phyloP scores from a whole-genome alignment of 2,797 vertebrate genomes.

The Telmatherina bonti region DNA sequence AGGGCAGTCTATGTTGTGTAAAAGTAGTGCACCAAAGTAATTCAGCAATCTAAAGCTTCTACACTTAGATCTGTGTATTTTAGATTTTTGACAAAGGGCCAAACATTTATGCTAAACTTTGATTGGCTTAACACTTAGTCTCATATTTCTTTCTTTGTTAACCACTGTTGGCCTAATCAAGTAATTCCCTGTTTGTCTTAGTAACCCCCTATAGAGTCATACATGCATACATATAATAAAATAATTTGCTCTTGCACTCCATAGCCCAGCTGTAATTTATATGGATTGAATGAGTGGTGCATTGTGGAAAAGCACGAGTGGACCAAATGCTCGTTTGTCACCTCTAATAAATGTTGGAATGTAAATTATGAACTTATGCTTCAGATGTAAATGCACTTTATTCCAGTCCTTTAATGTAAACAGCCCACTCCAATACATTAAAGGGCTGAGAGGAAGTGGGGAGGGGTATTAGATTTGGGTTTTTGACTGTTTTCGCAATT shows the following conservation, averaged over 20 bases:
- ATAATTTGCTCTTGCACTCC: slow-evolving; percentile 88
- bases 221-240: slow-evolving; percentile 88
- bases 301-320: slow-evolving; percentile 88
- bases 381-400: slow-evolving; percentile 99
- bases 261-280: slow-evolving; percentile 86
- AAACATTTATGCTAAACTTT: slow-evolving; percentile 71
- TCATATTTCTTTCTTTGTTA: slow-evolving; percentile 81
- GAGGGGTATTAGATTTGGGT: slow-evolving; percentile 93
- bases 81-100: slow-evolving; percentile 62
- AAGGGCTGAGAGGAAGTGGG: slow-evolving; percentile 73
- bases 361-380: slow-evolving; percentile 99
- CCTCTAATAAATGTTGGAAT: slow-evolving; percentile 99
- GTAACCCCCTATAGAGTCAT: slow-evolving; percentile 84
- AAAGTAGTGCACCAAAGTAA: slow-evolving; percentile 29
- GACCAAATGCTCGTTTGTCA: slow-evolving; percentile 90
- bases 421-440: slow-evolving; percentile 86
- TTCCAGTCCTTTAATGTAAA: slow-evolving; percentile 99
- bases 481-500: slow-evolving; percentile 98
- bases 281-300: slow-evolving; percentile 88
- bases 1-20: slow-evolving; percentile 39
- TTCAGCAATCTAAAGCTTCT: slow-evolving; percentile 41
- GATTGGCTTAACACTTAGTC: slow-evolving; percentile 62
- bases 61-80: slow-evolving; percentile 54
- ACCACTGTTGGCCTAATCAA: slow-evolving; percentile 80
- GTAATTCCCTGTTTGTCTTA: slow-evolving; percentile 81